A percentile compares a stretch with the other conserved stretches of the same genome.
Evolutionary conservation across 2,888 invertebrate genomes (phyloP).

Genomic region (Laothoe populi): DNA sequence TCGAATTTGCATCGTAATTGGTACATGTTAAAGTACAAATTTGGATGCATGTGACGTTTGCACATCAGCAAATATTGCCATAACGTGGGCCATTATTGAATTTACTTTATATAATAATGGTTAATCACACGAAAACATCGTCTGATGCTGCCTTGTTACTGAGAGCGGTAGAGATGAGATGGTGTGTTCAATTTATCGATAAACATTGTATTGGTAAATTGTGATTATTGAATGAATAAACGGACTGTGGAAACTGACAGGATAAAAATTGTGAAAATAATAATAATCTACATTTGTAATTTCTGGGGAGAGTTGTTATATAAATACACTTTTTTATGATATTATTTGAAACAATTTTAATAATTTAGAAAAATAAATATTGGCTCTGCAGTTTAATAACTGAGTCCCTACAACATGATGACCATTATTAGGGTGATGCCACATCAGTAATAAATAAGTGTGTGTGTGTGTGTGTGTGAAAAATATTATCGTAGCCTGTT

Average conservation of each 20-base stretch:
- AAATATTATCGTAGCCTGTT: too few relatives aligned
- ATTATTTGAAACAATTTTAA: too few relatives aligned
- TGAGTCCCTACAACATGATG: too few relatives aligned
- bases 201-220: constrained; percentile 4
- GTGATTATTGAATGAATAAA: neutral
- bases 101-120: constrained; percentile 85
- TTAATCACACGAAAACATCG: constrained; percentile 82
- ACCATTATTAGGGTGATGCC: too few relatives aligned
- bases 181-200: constrained; percentile 36
- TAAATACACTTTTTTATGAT: too few relatives aligned
- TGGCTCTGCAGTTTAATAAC: too few relatives aligned
- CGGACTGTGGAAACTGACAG: neutral
- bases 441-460: too few relatives aligned
- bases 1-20: constrained; percentile 47
- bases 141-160: constrained; percentile 78
- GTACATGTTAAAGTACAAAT: constrained; percentile 44
- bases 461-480: too few relatives aligned
- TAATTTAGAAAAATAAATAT: too few relatives aligned
- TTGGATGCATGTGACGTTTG: constrained; percentile 32
- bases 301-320: too few relatives aligned
- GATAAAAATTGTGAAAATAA: too few relatives aligned
- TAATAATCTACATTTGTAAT: too few relatives aligned
- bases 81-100: constrained; percentile 82
- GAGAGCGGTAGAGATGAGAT: constrained; percentile 56
- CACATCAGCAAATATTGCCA: constrained; percentile 76